Percentiles rank a stretch among this genome's conserved stretches.
Conservation (phyloP, 2,888 invertebrate species). For the Chaetoderma sp. region DNA sequence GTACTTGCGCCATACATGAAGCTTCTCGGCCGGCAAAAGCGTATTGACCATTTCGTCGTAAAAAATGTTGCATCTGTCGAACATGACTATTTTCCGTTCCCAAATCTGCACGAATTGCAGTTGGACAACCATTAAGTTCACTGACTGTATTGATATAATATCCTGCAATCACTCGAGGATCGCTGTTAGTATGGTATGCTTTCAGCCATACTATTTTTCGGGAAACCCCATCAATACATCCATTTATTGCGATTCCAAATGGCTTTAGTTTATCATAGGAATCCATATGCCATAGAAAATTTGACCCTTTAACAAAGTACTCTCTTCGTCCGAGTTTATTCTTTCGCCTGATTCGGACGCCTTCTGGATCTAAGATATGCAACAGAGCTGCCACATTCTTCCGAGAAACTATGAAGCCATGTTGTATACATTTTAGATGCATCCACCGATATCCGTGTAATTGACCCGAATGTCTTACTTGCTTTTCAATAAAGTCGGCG, state of each 20-base stretch:
- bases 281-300: conserved; percentile 3
- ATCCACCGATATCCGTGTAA: too few relatives aligned
- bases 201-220: conserved; percentile 32
- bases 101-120: neutral
- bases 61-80: conserved; percentile 11
- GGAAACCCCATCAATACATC: conserved; percentile 37
- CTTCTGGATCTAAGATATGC: neutral
- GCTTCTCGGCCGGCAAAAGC: neutral
- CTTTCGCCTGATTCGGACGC: neutral
- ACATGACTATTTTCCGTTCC: conserved; percentile 12
- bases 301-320: neutral
- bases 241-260: too few relatives aligned
- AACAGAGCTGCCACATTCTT: neutral
- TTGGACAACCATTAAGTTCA: conserved; percentile 1
- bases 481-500: too few relatives aligned
- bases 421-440: too few relatives aligned
- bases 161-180: conserved; percentile 21
- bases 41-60: neutral
- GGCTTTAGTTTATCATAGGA: too few relatives aligned
- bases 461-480: too few relatives aligned
- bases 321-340: neutral
- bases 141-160: conserved; percentile 4
- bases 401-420: too few relatives aligned
- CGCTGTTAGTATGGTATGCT: conserved; percentile 27
- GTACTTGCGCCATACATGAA: too few relatives aligned